Evolutionary conservation across 1,140 invertebrate genomes (phyloP).

Genomic region (Neodiprion fabricii): DNA sequence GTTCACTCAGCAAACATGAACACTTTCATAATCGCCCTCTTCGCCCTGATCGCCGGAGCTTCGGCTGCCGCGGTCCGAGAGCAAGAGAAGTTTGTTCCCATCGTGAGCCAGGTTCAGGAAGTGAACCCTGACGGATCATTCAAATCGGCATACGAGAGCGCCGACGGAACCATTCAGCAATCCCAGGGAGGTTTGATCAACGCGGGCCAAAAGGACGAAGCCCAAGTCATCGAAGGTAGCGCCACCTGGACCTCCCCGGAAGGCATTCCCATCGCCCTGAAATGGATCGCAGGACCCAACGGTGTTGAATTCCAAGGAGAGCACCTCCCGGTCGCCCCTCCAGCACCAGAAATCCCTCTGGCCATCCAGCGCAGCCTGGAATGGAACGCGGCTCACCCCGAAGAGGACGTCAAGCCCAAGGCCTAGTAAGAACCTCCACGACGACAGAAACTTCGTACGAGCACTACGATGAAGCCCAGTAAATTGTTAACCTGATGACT

Average conservation of each 20-base stretch:
- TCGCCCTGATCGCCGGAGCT: constrained; percentile 29
- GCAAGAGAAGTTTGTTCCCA: constrained; percentile 39
- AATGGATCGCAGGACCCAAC: constrained; percentile 65
- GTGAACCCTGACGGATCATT: constrained; percentile 51
- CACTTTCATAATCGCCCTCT: constrained; percentile 9
- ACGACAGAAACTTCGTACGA: too few relatives aligned
- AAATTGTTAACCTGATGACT: too few relatives aligned
- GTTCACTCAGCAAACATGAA: not conserved
- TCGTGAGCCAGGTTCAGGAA: constrained; percentile 43
- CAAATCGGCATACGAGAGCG: constrained; percentile 58
- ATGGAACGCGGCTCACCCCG: constrained; percentile 49
- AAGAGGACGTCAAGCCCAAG: constrained; percentile 41
- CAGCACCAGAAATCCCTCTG: constrained; percentile 50
- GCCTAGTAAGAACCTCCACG: not conserved
- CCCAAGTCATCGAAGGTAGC: constrained; percentile 53
- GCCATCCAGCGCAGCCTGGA: constrained; percentile 47
- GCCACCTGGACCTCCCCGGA: constrained; percentile 61
- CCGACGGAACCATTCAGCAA: constrained; percentile 58
- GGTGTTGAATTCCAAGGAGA: constrained; percentile 61
- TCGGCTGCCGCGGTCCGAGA: constrained; percentile 28
- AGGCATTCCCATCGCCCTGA: constrained; percentile 56
- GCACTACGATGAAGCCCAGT: too few relatives aligned
- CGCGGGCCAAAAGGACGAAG: constrained; percentile 49
- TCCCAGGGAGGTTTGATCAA: constrained; percentile 46
- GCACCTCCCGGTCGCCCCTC: constrained; percentile 53